Conservation (phyloP, 2,113 vertebrate species). For the Bathybates hornii region DNA sequence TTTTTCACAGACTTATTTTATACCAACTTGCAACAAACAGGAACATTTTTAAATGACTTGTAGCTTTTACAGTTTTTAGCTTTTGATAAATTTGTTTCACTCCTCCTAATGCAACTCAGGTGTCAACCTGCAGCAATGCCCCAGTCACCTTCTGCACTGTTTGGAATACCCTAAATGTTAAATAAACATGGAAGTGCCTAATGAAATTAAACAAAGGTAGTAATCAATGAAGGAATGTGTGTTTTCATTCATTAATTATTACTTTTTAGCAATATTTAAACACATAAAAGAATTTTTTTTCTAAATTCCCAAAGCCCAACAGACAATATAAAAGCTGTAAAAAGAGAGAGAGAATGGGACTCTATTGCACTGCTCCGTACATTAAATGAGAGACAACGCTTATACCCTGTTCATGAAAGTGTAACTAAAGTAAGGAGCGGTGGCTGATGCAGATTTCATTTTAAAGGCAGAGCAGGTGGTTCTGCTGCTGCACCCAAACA, state of each 20-base stretch:
- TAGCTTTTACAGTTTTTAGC: not conserved
- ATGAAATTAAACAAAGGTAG: not conserved
- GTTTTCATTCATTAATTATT: not conserved
- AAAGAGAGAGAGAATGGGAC: not conserved
- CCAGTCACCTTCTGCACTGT: not conserved
- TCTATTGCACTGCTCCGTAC: not conserved
- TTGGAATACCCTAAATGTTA: not conserved
- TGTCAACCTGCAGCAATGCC: not conserved
- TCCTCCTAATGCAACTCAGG: not conserved
- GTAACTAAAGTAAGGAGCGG: not conserved
- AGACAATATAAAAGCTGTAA: not conserved
- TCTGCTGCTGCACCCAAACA: not conserved
- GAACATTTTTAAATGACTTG: not conserved
- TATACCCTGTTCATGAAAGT: not conserved
- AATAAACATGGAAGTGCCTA: conserved; percentile 35
- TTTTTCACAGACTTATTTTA: not conserved
- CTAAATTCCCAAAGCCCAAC: not conserved
- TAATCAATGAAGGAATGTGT: not conserved
- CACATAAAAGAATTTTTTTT: not conserved
- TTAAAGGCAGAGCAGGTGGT: conserved; percentile 1
- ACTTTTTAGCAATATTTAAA: not conserved
- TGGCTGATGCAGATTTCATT: not conserved
- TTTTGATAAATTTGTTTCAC: not conserved
- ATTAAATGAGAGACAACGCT: not conserved
- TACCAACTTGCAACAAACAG: not conserved